A percentile compares a stretch with the other conserved stretches of the same genome.
Conservation (phyloP, 2,888 invertebrate species). For the Drosophila neotestacea region DNA sequence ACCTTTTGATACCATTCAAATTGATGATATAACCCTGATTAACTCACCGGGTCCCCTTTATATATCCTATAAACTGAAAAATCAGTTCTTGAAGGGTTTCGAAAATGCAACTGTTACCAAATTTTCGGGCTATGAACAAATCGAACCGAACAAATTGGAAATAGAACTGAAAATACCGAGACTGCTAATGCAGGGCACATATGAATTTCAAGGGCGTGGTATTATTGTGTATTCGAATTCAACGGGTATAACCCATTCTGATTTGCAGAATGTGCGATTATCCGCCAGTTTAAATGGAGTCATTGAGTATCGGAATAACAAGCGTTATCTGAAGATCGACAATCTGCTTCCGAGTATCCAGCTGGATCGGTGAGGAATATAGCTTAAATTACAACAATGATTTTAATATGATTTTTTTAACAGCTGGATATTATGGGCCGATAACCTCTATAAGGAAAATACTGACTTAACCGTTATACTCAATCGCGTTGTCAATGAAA, state of each 20-base stretch:
- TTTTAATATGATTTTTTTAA: background rate
- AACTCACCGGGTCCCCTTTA: constrained; percentile 26
- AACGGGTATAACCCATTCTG: constrained; percentile 22
- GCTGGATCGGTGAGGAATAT: constrained; percentile 35
- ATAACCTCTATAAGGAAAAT: constrained; percentile 40
- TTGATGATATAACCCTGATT: constrained; percentile 20
- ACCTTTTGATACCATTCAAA: constrained; percentile 12
- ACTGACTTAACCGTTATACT: constrained; percentile 40
- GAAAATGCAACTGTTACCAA: constrained; percentile 32
- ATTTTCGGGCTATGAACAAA: constrained; percentile 10
- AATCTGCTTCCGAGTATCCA: constrained; percentile 16
- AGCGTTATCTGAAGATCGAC: constrained; percentile 37
- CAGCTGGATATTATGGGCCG: constrained; percentile 40
- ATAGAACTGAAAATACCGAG: constrained; percentile 21
- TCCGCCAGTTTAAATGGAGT: constrained; percentile 9
- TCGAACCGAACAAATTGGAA: background rate
- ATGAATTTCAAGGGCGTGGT: constrained; percentile 36
- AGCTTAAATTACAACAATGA: background rate
- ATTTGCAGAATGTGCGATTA: constrained; percentile 35
- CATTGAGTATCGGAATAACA: constrained; percentile 36
- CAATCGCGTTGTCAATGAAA: constrained; percentile 40
- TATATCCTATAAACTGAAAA: constrained; percentile 22
- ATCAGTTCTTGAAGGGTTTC: constrained; percentile 25
- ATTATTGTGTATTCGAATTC: constrained; percentile 31
- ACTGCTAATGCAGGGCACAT: constrained; percentile 20